Evolutionary conservation across 2,113 vertebrate genomes (phyloP).

Genomic region (Sorex araneus): DNA sequence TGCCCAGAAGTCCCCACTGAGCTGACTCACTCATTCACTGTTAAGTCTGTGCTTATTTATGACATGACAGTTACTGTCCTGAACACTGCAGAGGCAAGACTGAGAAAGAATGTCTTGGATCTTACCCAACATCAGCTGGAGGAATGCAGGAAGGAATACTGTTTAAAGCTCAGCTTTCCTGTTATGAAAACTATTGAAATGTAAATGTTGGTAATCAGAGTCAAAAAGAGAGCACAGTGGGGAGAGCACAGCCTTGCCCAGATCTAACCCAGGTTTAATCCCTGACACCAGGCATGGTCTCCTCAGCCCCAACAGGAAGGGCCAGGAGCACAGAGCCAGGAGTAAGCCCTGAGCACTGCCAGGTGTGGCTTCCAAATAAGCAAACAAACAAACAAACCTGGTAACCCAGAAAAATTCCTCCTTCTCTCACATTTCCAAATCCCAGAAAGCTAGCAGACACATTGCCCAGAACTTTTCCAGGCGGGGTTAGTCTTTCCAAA

Average conservation of each 20-base stretch:
- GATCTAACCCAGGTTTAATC: no score
- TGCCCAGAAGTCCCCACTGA: constrained; percentile 49
- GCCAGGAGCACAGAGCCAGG: no score
- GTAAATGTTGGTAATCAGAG: background rate
- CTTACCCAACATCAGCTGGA: background rate
- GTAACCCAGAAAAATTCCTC: background rate
- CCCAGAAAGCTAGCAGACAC: background rate
- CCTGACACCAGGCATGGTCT: no score
- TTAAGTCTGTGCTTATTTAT: constrained; percentile 69
- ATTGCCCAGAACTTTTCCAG: background rate
- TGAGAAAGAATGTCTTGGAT: constrained; percentile 39
- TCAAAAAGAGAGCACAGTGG: no score
- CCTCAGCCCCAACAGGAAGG: no score
- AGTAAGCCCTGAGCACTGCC: no score
- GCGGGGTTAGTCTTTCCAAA: background rate
- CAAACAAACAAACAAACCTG: no score
- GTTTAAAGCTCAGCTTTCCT: constrained; percentile 32
- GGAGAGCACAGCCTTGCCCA: no score
- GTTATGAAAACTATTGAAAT: background rate
- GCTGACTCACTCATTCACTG: constrained; percentile 72
- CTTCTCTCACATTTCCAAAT: background rate
- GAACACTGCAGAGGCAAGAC: constrained; percentile 22
- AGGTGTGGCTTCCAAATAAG: no score
- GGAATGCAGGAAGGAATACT: constrained; percentile 31
- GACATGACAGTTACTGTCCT: constrained; percentile 38